Base-by-base conservation (phyloP, 1,140 invertebrate species). In the Diprion similis region DNA sequence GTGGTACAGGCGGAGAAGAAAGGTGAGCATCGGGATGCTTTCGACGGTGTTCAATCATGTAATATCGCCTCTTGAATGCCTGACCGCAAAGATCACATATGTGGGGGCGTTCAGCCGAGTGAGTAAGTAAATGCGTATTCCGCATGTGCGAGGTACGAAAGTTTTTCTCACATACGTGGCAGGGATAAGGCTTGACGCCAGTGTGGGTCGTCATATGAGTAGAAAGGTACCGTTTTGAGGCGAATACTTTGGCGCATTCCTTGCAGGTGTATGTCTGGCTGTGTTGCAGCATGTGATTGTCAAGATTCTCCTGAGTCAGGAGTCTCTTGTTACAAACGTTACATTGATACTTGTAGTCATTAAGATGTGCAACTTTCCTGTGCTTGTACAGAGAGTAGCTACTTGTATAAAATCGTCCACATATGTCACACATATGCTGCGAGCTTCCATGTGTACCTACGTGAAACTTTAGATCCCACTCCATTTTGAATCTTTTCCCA, bases 21-120 rank as follows among this genome's bases (percentile, higher is more conserved):
- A 76, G 46, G 19, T 77, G 76, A 0, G 81, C 76, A n/a, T 84
- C 79, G 0, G 77, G 78, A 74, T 85, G 84, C 17, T 77, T 83
- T 72, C 71, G 78, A 74, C 80, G 73, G 73, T 87, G 85, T 10
- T 83, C 75, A 51, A 82, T 85, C 76, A 88, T 78, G 17, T 82
- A 83, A 1, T 79, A 80, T 37, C 78, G 73, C 24, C 81, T 81
- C 13, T 81, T 91, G 77, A 93, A 92, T 0, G 89, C 87, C 73
- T 91, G 91, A 0, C 89, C 89, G 78, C 92, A 92, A 6, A 91
- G 85, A 72, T 90, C 89, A 82, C 91, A 92, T 7, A 87, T 85
- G 78, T 90, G 89, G 1, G 91, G 91, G 75, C 91, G 89, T 76
- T 91, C 90, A 8, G 89, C 89, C 82, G 82, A 75, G 77, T 87